Conservation (phyloP, 2,797 vertebrate species). For the Amniataba percoides region DNA sequence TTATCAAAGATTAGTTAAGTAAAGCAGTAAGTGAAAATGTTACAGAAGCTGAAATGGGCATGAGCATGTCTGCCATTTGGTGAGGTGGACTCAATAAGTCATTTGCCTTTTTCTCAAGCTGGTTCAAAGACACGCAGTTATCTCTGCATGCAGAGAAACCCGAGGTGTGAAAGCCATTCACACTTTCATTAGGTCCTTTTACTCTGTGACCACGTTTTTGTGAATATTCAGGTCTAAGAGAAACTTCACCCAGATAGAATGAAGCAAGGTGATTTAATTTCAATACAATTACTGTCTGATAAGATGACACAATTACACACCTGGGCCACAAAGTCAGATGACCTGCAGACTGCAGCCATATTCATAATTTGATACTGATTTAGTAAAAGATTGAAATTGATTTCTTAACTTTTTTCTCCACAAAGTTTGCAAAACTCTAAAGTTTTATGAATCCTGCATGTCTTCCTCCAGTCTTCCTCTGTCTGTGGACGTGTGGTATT, state of each 20-base stretch:
- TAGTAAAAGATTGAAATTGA: constrained; percentile 60
- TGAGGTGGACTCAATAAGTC: constrained; percentile 12
- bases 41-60: constrained; percentile 35
- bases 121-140: constrained; percentile 15
- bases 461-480: constrained; percentile 2
- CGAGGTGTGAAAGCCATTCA: constrained; percentile 44
- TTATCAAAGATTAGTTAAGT: constrained; percentile 62
- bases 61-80: constrained; percentile 13
- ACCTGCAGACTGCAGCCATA: constrained; percentile 21
- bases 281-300: constrained; percentile 51
- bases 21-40: constrained; percentile 49
- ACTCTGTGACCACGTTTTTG: constrained; percentile 31
- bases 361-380: constrained; percentile 43
- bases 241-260: constrained; percentile 21
- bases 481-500: not conserved
- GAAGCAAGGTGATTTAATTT: constrained; percentile 57
- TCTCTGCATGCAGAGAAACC: constrained; percentile 17
- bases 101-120: constrained; percentile 18
- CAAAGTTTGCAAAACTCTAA: constrained; percentile 32
- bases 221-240: constrained; percentile 47
- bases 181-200: constrained; percentile 45
- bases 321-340: constrained; percentile 24
- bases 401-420: constrained; percentile 36
- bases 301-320: constrained; percentile 50
- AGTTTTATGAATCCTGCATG: constrained; percentile 12